A percentile compares a stretch with the other conserved stretches of the same genome.
Conservation (phyloP, 2,797 vertebrate species). For the Typhlichthys eigenmanni region DNA sequence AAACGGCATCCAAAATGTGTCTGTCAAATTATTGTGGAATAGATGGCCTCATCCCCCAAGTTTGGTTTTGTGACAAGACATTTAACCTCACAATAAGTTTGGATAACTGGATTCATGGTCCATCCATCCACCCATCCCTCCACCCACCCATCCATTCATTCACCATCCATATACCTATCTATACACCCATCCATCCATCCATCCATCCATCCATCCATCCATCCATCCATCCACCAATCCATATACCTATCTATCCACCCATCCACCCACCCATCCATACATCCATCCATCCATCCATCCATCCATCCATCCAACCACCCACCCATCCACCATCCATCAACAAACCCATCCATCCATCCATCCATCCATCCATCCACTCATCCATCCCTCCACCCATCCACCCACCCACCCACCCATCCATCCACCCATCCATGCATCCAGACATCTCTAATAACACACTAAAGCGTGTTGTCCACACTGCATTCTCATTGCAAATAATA, state of each 20-base stretch:
- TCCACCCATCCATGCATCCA: conserved; percentile 15
- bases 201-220: conserved; percentile 10
- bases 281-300: conserved; percentile 10
- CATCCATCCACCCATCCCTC: conserved; percentile 6
- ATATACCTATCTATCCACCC: not conserved
- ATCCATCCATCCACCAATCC: not conserved
- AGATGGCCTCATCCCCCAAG: conserved; percentile 23
- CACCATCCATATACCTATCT: conserved; percentile 1
- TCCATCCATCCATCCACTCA: not conserved
- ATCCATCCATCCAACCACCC: not conserved
- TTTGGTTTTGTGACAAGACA: no score
- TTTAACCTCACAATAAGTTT: not conserved
- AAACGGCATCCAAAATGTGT: conserved; percentile 59
- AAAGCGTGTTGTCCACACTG: not conserved
- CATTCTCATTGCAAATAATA: conserved; percentile 21
- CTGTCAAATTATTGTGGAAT: conserved; percentile 51
- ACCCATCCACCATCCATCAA: not conserved
- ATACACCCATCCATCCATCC: conserved; percentile 9
- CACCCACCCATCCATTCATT: conserved; percentile 11
- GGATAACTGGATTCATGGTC: not conserved
- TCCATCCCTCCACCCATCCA: conserved; percentile 2
- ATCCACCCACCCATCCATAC: conserved; percentile 15
- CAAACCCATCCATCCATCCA: no score
- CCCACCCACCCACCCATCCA: conserved; percentile 8
- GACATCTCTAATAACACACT: not conserved